Percentiles rank a stretch among this genome's conserved stretches.
Conservation (phyloP, 2,113 vertebrate genomes). For the Oryzias melastigma region DNA sequence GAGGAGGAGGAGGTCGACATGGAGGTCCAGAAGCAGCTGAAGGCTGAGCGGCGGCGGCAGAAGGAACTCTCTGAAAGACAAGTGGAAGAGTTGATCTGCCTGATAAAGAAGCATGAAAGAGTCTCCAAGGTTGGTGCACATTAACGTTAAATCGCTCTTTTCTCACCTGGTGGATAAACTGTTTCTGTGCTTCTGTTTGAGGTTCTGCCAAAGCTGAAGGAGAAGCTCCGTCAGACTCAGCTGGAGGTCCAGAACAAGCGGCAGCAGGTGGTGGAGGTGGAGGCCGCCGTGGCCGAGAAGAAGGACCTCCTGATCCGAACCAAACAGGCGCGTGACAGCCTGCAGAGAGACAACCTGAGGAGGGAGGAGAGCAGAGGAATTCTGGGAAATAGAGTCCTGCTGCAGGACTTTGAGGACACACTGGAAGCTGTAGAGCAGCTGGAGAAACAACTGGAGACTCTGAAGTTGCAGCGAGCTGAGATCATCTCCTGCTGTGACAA, state of each 20-base stretch:
- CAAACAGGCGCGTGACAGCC: conserved; percentile 69
- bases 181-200: neutral
- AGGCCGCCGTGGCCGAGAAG: conserved; percentile 57
- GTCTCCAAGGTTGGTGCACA: conserved; percentile 56
- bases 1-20: conserved; percentile 50
- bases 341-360: conserved; percentile 69
- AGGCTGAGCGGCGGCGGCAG: conserved; percentile 77
- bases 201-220: conserved; percentile 81
- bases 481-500: conserved; percentile 52
- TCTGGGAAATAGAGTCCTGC: conserved; percentile 75
- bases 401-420: conserved; percentile 81
- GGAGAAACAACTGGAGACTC: conserved; percentile 59
- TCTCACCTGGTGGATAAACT: neutral
- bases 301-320: conserved; percentile 71
- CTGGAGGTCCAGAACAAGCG: conserved; percentile 64
- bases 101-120: conserved; percentile 70
- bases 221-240: conserved; percentile 81
- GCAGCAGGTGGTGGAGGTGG: conserved; percentile 58
- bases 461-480: conserved; percentile 65
- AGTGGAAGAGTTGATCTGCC: conserved; percentile 71
- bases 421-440: conserved; percentile 56
- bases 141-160: neutral
- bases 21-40: conserved; percentile 62
- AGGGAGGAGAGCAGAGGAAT: conserved; percentile 76
- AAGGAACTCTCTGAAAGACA: conserved; percentile 68